These are phyloP conservation scores for Mastigias papua DNA, from an alignment of 30 jellyfish, hydroid and myxozoan genomes.

Conservation along the genomic window DNA sequence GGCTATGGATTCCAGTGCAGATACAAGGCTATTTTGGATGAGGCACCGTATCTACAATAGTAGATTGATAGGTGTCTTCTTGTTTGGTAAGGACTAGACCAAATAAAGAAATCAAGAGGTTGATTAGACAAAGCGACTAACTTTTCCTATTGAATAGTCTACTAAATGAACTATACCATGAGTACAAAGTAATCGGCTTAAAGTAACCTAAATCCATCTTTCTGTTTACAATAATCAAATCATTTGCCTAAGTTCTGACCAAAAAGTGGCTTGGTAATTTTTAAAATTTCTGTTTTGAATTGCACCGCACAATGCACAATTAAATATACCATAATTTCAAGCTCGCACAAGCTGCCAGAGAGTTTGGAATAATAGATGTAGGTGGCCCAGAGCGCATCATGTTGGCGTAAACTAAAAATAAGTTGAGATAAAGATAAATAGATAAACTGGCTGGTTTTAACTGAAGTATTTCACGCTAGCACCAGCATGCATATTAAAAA, in stretches of 20 bases:
- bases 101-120: not conserved
- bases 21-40: not conserved
- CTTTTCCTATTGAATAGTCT: not conserved
- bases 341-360: no score
- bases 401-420: no score
- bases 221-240: constrained; percentile 1
- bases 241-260: not conserved
- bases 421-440: no score
- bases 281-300: not conserved
- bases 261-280: not conserved
- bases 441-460: no score
- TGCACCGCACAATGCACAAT: not conserved
- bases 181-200: not conserved
- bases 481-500: no score
- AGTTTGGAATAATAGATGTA: no score
- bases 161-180: not conserved
- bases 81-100: not conserved
- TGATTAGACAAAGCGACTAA: not conserved
- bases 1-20: not conserved
- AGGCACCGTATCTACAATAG: not conserved
- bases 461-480: no score
- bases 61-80: not conserved
- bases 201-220: not conserved
- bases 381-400: no score
- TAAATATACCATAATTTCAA: not conserved